Percentiles rank a stretch among this genome's conserved stretches.
phyloP scores from a whole-genome alignment of 2,113 vertebrate genomes.

The Petaurus breviceps region DNA sequence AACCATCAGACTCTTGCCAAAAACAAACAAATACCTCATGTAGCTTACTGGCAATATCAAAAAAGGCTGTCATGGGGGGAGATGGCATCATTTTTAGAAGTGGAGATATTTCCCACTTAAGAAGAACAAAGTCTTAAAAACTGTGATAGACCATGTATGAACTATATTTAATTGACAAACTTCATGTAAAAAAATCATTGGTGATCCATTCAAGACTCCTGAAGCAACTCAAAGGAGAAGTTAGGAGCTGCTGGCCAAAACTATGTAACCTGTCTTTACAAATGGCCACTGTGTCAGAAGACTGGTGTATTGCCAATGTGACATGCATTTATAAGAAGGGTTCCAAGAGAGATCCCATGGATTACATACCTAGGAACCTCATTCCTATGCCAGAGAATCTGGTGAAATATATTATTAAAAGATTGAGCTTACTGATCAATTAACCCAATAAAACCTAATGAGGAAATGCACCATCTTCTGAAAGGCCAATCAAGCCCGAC shows the following conservation, averaged over 20 bases:
- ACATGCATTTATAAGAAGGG: neutral
- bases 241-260: neutral
- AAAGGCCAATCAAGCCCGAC: slow-evolving; percentile 55
- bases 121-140: neutral
- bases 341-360: neutral
- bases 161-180: neutral
- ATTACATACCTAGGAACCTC: neutral
- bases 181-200: neutral
- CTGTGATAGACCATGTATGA: neutral
- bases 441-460: slow-evolving; percentile 57
- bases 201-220: neutral
- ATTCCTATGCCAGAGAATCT: neutral
- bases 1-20: slow-evolving; percentile 11
- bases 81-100: neutral
- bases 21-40: neutral
- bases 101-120: neutral
- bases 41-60: neutral
- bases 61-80: neutral
- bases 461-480: slow-evolving; percentile 36
- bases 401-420: neutral
- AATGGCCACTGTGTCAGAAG: neutral
- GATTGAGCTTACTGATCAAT: neutral
- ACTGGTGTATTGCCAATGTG: neutral
- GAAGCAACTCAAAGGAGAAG: neutral
- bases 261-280: neutral